Evolutionary conservation across 2,888 invertebrate genomes (phyloP).

Genomic region (Acleris literana): DNA sequence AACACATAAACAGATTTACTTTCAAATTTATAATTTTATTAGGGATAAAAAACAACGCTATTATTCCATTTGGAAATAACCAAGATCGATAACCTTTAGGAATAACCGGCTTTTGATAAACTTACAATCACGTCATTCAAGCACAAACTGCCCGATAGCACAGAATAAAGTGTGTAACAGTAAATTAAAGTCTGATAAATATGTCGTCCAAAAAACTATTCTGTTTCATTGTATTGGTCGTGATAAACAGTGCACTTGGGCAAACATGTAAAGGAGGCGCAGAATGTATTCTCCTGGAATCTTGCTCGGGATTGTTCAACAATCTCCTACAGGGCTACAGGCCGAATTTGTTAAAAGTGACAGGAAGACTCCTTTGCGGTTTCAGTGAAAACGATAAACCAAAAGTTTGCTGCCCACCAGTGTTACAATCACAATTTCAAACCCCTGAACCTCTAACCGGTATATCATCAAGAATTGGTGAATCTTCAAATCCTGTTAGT

Average conservation of each 20-base stretch:
- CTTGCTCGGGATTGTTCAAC: not conserved
- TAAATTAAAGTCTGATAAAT: not conserved
- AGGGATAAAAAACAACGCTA: no score
- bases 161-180: no score
- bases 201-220: not conserved
- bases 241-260: not conserved
- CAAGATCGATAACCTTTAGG: not conserved
- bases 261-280: constrained; percentile 4
- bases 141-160: no score
- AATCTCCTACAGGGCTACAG: not conserved
- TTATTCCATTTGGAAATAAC: no score
- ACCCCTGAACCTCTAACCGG: not conserved
- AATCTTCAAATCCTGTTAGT: not conserved
- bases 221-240: not conserved
- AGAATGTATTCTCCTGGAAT: not conserved
- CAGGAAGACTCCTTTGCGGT: not conserved
- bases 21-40: no score
- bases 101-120: not conserved
- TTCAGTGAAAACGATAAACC: not conserved
- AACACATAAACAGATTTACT: no score
- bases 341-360: not conserved
- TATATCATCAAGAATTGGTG: not conserved
- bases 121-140: no score
- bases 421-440: not conserved
- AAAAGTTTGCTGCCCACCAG: constrained; percentile 13